phyloP scores from a whole-genome alignment of 2,113 vertebrate species.

The Lipophrys pholis region DNA sequence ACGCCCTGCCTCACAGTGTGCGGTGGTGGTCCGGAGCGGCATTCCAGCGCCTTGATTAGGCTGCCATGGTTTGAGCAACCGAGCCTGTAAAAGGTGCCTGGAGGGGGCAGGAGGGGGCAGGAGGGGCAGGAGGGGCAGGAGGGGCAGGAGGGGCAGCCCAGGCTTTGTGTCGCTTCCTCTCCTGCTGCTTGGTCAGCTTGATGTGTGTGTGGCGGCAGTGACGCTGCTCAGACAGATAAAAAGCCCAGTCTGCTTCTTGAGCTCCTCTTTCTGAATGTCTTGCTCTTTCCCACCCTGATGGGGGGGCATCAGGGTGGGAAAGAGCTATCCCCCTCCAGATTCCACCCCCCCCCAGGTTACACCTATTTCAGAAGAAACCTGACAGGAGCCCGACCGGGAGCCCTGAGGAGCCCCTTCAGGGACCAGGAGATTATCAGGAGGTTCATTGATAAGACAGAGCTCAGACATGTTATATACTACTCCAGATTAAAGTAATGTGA shows the following conservation, averaged over 20 bases:
- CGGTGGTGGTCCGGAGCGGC: conserved; percentile 60
- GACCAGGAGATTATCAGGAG: too few relatives aligned
- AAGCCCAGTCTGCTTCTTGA: conserved; percentile 76
- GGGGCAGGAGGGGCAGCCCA: conserved; percentile 50
- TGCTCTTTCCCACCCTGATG: too few relatives aligned
- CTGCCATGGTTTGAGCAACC: conserved; percentile 81
- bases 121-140: too few relatives aligned
- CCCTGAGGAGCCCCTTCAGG: too few relatives aligned
- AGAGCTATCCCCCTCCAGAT: conserved; percentile 80
- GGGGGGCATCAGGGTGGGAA: too few relatives aligned
- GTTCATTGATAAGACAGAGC: too few relatives aligned
- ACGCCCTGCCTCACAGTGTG: conserved; percentile 56
- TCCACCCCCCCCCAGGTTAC: conserved; percentile 49
- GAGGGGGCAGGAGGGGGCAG: conserved; percentile 55
- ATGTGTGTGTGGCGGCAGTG: conserved; percentile 80
- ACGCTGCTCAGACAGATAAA: conserved; percentile 68
- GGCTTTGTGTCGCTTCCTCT: conserved; percentile 76
- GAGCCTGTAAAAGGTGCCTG: conserved; percentile 78
- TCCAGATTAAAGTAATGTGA: too few relatives aligned
- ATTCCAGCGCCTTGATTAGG: conserved; percentile 82
- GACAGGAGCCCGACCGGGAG: too few relatives aligned
- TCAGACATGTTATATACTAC: too few relatives aligned
- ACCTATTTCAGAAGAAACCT: too few relatives aligned
- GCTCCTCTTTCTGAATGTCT: conserved; percentile 78
- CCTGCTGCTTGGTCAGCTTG: conserved; percentile 81